phyloP scores from a whole-genome alignment of 23 tunicate genomes.

The Aplidium turbinatum region DNA sequence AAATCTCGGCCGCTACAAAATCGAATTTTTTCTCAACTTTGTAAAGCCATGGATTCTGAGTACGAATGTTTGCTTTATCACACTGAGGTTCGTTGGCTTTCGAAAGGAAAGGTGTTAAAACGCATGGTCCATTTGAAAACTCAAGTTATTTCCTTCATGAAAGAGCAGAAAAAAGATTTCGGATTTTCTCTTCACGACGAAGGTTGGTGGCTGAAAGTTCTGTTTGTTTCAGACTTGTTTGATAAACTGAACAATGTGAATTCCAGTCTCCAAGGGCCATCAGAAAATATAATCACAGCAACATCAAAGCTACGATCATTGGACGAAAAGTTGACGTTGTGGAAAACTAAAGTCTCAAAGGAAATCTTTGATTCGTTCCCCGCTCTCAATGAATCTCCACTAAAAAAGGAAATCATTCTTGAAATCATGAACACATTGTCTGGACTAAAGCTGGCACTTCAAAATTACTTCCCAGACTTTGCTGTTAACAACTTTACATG shows the following conservation, averaged over 20 bases:
- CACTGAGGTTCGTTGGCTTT: constrained; percentile 54
- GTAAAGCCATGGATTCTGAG: constrained; percentile 60
- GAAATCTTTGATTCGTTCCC: constrained; percentile 57
- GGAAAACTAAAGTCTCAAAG: constrained; percentile 61
- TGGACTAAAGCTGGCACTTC: constrained; percentile 60
- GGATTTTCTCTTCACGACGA: constrained; percentile 59
- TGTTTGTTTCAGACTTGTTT: constrained; percentile 74
- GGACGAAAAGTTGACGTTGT: constrained; percentile 57
- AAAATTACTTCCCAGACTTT: constrained; percentile 60
- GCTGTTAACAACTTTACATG: constrained; percentile 65
- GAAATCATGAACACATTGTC: constrained; percentile 60
- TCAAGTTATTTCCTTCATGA: constrained; percentile 63
- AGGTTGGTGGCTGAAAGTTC: constrained; percentile 64
- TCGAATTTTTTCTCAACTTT: constrained; percentile 53
- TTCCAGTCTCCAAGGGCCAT: constrained; percentile 72
- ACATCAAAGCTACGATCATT: constrained; percentile 61
- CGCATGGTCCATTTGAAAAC: constrained; percentile 57
- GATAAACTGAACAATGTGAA: constrained; percentile 69
- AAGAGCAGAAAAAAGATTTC: constrained; percentile 58
- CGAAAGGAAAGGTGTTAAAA: constrained; percentile 67
- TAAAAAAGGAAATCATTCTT: constrained; percentile 44
- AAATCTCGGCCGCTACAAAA: constrained; percentile 60
- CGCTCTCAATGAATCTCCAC: constrained; percentile 56
- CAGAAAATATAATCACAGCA: constrained; percentile 66
- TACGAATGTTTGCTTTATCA: constrained; percentile 52